Evolutionary conservation across 2,113 vertebrate genomes (phyloP), one percentile per base, ranked within the genome.

Genomic region (Myrmecobius fasciatus): DNA sequence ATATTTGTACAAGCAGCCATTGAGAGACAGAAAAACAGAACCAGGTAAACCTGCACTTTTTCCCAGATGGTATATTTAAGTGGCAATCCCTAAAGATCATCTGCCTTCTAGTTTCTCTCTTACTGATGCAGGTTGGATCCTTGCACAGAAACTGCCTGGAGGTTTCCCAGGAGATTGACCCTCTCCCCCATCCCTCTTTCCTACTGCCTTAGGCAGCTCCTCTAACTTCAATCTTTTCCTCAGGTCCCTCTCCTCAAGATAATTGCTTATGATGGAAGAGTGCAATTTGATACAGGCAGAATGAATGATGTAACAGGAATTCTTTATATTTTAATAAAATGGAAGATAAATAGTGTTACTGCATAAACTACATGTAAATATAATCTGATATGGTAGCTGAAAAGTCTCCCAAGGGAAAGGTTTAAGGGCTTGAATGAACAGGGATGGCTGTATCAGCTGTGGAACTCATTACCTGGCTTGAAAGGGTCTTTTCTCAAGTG

Each of bases 241-340:
- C 20, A 90, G 20, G 83, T 96, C 54, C 92, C 43, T 96, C 54
- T 31, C 28, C 90, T 96, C 2, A 90, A 92, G n/a, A 90, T 8
- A 28, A 91, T 89, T 94, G 36, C 28, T 17, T 91, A 14, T 51
- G 51, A 89, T 88, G 52, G 43, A 67, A 67, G 31, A 67, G 31
- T 36, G 36, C 67, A 43, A 83, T n/a, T 83, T 83, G 1, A 49
- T 49, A 67, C 31, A 67, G 25, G 47, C 60, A 83, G 51, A 89
- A 2, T 67, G 88, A 89, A 67, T 43, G 83, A 95, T 91, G 22
- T 54, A 89, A 48, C 31, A 25, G 8, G 91, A 94, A 95, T 52
- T 92, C 22, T 28, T 17, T 53, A 88, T 46, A 53, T 60, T 1
- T 48, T 24, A 92, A 47, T 31, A 60, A 92, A 93, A 43, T 83